Base-by-base conservation (phyloP, 2,797 vertebrate species). In the Typhlichthys eigenmanni region DNA sequence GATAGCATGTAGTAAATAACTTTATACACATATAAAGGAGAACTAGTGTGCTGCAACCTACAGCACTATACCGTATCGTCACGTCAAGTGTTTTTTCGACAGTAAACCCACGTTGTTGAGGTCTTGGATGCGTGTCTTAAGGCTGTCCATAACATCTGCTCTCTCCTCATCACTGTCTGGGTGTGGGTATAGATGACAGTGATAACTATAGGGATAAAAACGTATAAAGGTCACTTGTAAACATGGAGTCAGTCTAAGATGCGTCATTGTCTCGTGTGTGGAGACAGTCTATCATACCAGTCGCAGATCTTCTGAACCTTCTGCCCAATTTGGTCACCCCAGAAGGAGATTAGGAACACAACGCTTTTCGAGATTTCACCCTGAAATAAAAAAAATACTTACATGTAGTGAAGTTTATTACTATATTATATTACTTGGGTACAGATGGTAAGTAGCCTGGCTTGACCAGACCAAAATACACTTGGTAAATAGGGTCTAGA, bases 241-340 rank as follows among this genome's bases (percentile, higher is more conserved):
- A 19, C 12, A 43, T 58, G 9, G 66, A 19, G 2, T 17, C 1
- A 2, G 51, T 19, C 3, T 53, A 29, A 5, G 9, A 45, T 45
- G 0, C 38, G 13, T 6, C n/a, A 14, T 56, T 8, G 12, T 3
- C 43, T 57, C 1, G 12, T 53, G 34, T 43, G 14, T 45, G 52
- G 2, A 3, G 7, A 14, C 1, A 6, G 0, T 0, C 1, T 16
- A 67, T 95, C 94, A 38, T 85, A 99, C 97, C 97, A 98, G 38
- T 99, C 96, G 54, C 97, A 98, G 74, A 99, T 98, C 87, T 98
- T 99, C 89, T 97, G 96, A n/a, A 99, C 96, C 85, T 99, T 99
- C 79, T 97, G 95, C 66, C 97, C 96, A 3, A 99, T 98, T 83
- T 99, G 96, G 68, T 99, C 98, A 16, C 98, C 98, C 97, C 97